phyloP scores from a whole-genome alignment of 1,140 invertebrate genomes.

The Metaphire vulgaris region DNA sequence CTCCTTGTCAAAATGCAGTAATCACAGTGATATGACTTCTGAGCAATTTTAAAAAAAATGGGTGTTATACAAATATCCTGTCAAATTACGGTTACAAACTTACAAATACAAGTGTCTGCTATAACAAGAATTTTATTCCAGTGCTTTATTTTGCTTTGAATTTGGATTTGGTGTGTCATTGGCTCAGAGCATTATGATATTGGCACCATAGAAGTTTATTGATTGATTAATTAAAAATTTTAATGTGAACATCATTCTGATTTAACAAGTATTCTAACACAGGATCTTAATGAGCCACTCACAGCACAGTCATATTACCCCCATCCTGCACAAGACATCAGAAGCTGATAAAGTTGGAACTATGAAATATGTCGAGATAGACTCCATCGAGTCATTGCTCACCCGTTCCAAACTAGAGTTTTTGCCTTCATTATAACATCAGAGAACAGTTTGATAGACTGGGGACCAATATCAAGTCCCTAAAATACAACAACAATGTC shows the following conservation, averaged over 20 bases:
- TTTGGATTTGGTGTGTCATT: too few relatives aligned
- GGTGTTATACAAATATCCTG: background rate
- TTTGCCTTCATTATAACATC: slow-evolving; percentile 78
- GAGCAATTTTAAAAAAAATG: background rate
- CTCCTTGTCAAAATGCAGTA: too few relatives aligned
- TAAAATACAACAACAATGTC: slow-evolving; percentile 32
- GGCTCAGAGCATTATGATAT: too few relatives aligned
- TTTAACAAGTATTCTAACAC: background rate
- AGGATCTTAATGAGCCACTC: background rate
- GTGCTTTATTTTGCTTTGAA: too few relatives aligned
- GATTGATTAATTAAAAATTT: background rate
- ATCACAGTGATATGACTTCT: too few relatives aligned
- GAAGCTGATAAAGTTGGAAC: background rate
- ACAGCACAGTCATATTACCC: background rate
- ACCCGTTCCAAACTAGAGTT: slow-evolving; percentile 97
- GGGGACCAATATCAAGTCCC: slow-evolving; percentile 87
- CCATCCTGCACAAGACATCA: background rate
- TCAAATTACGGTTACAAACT: too few relatives aligned
- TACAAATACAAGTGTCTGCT: too few relatives aligned
- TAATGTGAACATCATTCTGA: background rate
- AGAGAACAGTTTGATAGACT: slow-evolving; percentile 68
- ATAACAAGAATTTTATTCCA: too few relatives aligned
- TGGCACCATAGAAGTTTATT: too few relatives aligned
- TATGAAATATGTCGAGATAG: background rate
- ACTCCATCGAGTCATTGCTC: too few relatives aligned